Evolutionary conservation across 2,797 vertebrate species (phyloP).

Genomic region (Alcedo quadribrachys): DNA sequence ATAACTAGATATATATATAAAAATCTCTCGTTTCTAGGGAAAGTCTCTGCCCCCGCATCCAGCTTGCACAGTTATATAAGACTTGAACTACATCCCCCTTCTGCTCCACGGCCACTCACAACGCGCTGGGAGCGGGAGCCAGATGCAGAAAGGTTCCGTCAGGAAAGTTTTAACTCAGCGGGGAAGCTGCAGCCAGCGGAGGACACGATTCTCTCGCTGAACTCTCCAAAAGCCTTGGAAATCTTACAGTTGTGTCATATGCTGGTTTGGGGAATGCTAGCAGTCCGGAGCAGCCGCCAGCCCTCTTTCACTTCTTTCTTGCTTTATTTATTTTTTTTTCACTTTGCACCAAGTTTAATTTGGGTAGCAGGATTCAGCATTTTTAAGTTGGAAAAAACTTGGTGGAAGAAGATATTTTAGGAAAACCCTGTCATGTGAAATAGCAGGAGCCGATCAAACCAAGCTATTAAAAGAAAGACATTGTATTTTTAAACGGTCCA

Average conservation of each 20-base stretch:
- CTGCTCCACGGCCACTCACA: slow-evolving; percentile 48
- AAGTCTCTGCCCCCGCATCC: slow-evolving; percentile 71
- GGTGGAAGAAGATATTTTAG: slow-evolving; percentile 79
- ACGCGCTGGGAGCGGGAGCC: slow-evolving; percentile 48
- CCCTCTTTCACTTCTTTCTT: slow-evolving; percentile 47
- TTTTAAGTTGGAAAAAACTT: slow-evolving; percentile 78
- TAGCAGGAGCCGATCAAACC: slow-evolving; percentile 64
- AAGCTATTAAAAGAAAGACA: slow-evolving; percentile 80
- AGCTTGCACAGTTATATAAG: slow-evolving; percentile 73
- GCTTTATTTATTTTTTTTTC: slow-evolving; percentile 9
- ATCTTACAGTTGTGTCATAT: slow-evolving; percentile 77
- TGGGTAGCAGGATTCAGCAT: slow-evolving; percentile 78
- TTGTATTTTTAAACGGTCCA: slow-evolving; percentile 72
- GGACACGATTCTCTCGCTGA: slow-evolving; percentile 63
- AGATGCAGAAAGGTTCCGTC: slow-evolving; percentile 63
- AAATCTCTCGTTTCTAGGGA: slow-evolving; percentile 81
- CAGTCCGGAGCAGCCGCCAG: slow-evolving; percentile 65
- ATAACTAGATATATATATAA: slow-evolving; percentile 73
- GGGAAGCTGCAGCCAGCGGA: slow-evolving; percentile 69
- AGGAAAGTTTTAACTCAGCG: slow-evolving; percentile 79
- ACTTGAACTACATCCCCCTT: slow-evolving; percentile 57
- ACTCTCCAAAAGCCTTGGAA: slow-evolving; percentile 76
- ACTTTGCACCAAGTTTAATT: slow-evolving; percentile 62
- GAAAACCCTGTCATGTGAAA: slow-evolving; percentile 76
- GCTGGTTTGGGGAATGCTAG: slow-evolving; percentile 76